phyloP scores from a whole-genome alignment of 2,113 vertebrate genomes.

The Thunnus maccoyii region DNA sequence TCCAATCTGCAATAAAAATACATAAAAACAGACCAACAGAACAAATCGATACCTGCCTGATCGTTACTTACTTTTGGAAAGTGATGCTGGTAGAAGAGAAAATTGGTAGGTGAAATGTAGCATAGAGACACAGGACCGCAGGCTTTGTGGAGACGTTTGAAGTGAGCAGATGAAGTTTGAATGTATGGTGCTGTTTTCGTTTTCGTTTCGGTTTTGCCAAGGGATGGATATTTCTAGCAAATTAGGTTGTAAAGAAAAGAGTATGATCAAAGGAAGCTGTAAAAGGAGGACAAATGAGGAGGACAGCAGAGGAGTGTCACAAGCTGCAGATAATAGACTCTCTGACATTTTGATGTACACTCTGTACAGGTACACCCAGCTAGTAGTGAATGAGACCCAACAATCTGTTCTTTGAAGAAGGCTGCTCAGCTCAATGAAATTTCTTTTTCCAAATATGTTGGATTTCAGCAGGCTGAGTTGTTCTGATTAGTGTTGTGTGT shows the following conservation, averaged over 20 bases:
- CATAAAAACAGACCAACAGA: neutral
- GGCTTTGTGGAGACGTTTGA: neutral
- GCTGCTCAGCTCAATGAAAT: neutral
- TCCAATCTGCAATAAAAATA: neutral
- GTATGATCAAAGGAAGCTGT: neutral
- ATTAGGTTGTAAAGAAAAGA: neutral
- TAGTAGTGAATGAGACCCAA: too few relatives aligned
- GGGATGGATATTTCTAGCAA: neutral
- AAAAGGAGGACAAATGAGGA: neutral
- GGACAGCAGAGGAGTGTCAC: neutral
- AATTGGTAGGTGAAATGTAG: neutral
- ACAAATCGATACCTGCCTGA: neutral
- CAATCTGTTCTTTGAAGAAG: neutral
- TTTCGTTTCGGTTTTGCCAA: neutral
- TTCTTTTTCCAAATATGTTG: neutral
- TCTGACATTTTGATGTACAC: conserved; percentile 1
- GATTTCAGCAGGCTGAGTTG: neutral
- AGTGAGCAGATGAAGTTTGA: neutral
- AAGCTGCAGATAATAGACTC: neutral
- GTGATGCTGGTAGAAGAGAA: neutral
- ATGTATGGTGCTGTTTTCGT: neutral
- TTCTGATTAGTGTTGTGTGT: too few relatives aligned
- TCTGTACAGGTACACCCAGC: neutral
- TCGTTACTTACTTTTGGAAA: neutral
- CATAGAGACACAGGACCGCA: neutral